Percentiles rank a stretch among this genome's conserved stretches.
Evolutionary conservation across 2,113 vertebrate genomes (phyloP).

Genomic region (Clarias macrocephalus): DNA sequence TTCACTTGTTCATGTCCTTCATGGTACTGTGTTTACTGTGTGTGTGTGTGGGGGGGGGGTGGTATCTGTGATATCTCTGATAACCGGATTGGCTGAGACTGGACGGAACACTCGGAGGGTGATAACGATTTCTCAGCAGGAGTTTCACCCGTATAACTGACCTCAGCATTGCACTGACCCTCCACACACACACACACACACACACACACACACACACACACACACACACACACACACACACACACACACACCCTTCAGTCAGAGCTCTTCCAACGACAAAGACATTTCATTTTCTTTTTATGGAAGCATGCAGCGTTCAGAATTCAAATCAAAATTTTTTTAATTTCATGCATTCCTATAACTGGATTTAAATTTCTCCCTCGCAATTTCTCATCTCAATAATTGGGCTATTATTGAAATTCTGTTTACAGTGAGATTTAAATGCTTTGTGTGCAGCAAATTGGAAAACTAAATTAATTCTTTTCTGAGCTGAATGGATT

Average conservation of each 20-base stretch:
- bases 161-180: conserved; percentile 38
- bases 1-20: neutral
- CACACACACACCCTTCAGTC: neutral
- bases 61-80: conserved; percentile 11
- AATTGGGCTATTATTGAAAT: neutral
- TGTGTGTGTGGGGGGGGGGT: too few species aligned
- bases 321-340: neutral
- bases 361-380: neutral
- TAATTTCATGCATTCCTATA: neutral
- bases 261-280: neutral
- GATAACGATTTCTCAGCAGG: conserved; percentile 54
- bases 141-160: conserved; percentile 8
- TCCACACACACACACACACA: neutral
- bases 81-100: conserved; percentile 45
- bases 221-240: neutral
- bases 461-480: neutral
- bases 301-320: neutral
- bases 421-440: neutral
- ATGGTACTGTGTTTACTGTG: conserved; percentile 25
- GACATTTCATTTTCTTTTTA: neutral
- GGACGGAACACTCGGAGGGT: conserved; percentile 45
- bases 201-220: conserved; percentile 3
- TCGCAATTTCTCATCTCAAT: neutral
- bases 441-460: neutral
- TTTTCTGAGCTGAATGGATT: neutral